Evolutionary conservation across 2,113 vertebrate genomes (phyloP).

Genomic region (Mustela nigripes): DNA sequence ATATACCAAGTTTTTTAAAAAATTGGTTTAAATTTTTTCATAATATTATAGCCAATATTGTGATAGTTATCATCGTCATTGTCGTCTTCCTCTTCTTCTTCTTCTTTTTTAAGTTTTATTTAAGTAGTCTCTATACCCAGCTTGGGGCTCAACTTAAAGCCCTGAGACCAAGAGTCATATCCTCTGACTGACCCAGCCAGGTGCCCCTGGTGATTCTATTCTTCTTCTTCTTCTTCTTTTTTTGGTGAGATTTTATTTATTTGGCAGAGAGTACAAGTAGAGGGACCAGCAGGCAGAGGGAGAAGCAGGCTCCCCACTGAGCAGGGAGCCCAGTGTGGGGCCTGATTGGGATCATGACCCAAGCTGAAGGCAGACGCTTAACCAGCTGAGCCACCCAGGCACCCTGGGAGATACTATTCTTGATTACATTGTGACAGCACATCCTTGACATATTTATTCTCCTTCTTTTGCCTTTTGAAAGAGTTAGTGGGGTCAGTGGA

Average conservation of each 20-base stretch:
- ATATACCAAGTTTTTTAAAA: background rate
- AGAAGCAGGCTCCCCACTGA: background rate
- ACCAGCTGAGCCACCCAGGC: background rate
- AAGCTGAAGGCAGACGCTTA: background rate
- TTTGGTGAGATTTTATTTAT: background rate
- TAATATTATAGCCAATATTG: background rate
- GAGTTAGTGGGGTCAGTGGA: background rate
- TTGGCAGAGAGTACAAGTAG: background rate
- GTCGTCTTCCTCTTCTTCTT: background rate
- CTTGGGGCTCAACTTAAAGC: background rate
- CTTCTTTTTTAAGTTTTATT: background rate
- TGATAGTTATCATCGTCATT: background rate
- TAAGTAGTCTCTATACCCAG: background rate
- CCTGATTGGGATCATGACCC: background rate
- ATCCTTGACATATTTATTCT: background rate
- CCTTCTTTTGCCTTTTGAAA: background rate
- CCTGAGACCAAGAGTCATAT: background rate
- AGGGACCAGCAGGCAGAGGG: background rate
- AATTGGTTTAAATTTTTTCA: slow-evolving; percentile 13
- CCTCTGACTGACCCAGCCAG: background rate
- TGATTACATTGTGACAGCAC: background rate
- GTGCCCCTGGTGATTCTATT: background rate
- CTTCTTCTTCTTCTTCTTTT: background rate
- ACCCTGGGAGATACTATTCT: background rate
- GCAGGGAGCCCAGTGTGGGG: background rate